A percentile compares a stretch with the other conserved stretches of the same genome.
These are phyloP conservation scores for Coecobrya sp. DNA, from an alignment of 2,888 invertebrate species.

Conservation along the genomic window DNA sequence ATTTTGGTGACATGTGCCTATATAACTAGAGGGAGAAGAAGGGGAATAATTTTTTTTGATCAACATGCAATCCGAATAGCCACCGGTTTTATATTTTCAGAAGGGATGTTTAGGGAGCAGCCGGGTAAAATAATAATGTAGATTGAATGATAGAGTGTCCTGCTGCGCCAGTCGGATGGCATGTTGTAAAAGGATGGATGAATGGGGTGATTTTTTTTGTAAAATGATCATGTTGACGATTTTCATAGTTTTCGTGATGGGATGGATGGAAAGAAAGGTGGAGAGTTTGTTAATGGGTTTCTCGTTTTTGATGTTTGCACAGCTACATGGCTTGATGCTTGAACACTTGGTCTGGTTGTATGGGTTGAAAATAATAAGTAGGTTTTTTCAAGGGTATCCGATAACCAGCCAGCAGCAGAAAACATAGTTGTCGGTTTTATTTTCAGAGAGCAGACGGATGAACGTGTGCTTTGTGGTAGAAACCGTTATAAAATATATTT, in stretches of 20 bases:
- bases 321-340: neutral
- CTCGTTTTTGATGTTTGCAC: neutral
- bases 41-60: neutral
- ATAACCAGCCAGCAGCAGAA: conserved; percentile 5
- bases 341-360: neutral
- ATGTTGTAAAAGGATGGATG: no score
- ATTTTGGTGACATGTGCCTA: conserved; percentile 74
- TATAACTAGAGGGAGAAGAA: conserved; percentile 16
- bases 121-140: conserved; percentile 4
- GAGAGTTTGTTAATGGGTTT: conserved; percentile 46
- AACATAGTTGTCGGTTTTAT: neutral
- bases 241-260: neutral
- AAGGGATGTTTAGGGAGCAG: neutral
- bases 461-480: neutral
- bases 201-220: no score
- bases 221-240: neutral
- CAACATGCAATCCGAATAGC: neutral
- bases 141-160: conserved; percentile 8
- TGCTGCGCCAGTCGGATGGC: no score
- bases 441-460: no score
- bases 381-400: conserved; percentile 39
- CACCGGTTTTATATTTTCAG: neutral
- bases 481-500: neutral
- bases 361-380: neutral
- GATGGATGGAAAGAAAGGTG: conserved; percentile 33